Conservation (phyloP, 2,113 vertebrate genomes). For the Protomyctophum bolini region DNA sequence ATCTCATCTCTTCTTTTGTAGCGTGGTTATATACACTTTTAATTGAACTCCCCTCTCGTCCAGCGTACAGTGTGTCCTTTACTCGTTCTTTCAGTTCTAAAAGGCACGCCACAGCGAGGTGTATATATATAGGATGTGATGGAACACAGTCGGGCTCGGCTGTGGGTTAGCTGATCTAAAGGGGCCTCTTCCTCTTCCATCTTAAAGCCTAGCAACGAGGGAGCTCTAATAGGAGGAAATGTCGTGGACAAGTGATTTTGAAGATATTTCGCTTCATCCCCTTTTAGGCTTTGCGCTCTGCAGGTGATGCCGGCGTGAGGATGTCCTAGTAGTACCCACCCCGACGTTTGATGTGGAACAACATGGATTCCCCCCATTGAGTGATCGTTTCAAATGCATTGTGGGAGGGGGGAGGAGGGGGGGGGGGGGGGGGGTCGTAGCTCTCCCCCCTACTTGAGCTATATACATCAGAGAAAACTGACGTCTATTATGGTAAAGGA, state of each 20-base stretch:
- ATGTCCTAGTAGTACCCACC: conserved; percentile 82
- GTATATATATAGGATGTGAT: too few species aligned
- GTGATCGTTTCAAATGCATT: conserved; percentile 93
- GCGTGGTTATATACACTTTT: too few species aligned
- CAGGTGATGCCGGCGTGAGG: conserved; percentile 93
- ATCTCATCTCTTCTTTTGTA: too few species aligned
- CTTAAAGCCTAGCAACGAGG: conserved; percentile 80
- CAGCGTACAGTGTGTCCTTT: too few species aligned
- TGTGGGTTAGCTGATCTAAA: too few species aligned
- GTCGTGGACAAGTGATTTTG: conserved; percentile 99
- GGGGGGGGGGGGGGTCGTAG: conserved; percentile 10
- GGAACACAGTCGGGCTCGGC: too few species aligned
- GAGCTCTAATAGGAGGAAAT: conserved; percentile 94
- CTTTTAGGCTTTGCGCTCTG: conserved; percentile 92
- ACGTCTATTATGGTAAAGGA: conserved; percentile 98
- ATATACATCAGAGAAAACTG: conserved; percentile 99
- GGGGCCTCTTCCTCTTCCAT: conserved; percentile 55
- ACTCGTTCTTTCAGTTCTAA: too few species aligned
- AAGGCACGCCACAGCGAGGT: too few species aligned
- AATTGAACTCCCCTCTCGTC: too few species aligned
- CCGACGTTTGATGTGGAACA: conserved; percentile 93
- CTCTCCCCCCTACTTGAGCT: conserved; percentile 86
- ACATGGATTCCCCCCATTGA: conserved; percentile 94
- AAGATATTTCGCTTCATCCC: conserved; percentile 98
- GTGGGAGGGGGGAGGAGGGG: conserved; percentile 7